phyloP scores from a whole-genome alignment of 2,797 vertebrate genomes.

The Karalla daura region DNA sequence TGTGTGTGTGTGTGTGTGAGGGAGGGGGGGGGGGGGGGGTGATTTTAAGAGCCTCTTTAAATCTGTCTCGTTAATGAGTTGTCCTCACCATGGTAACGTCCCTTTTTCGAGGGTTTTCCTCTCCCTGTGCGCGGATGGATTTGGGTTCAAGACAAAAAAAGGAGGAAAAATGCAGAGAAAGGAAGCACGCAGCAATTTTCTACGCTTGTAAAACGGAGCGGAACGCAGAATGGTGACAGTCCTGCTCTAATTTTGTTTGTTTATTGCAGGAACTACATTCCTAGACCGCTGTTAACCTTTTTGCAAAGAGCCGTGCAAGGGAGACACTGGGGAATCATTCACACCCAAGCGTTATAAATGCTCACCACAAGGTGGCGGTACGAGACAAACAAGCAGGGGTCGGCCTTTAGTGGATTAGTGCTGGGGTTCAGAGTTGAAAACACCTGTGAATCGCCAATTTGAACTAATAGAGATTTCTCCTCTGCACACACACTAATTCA shows the following conservation, averaged over 20 bases:
- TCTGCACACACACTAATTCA: background rate
- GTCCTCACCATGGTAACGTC: slow-evolving; percentile 73
- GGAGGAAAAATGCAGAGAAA: slow-evolving; percentile 2
- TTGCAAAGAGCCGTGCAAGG: background rate
- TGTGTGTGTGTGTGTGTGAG: no score
- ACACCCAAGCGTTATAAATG: background rate
- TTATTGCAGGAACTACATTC: slow-evolving; percentile 24
- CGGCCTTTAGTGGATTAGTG: background rate
- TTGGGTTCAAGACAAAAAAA: slow-evolving; percentile 30
- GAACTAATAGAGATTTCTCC: background rate
- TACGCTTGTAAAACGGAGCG: slow-evolving; percentile 30
- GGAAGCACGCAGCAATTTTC: background rate
- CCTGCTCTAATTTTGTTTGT: slow-evolving; percentile 30
- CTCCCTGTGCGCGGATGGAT: slow-evolving; percentile 38
- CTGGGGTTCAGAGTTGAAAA: slow-evolving; percentile 22
- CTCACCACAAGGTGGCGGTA: slow-evolving; percentile 65
- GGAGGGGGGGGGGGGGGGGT: slow-evolving; percentile 39
- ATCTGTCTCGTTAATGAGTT: slow-evolving; percentile 70
- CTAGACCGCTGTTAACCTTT: slow-evolving; percentile 14
- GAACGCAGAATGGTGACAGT: background rate
- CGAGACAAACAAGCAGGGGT: slow-evolving; percentile 25
- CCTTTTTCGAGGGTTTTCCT: slow-evolving; percentile 33
- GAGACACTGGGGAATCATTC: background rate
- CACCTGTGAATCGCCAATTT: slow-evolving; percentile 19
- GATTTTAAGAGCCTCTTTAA: slow-evolving; percentile 75